Evolutionary conservation across 2,113 vertebrate species (phyloP), one percentile per base, ranked within the genome.

Genomic region (Sander lucioperca): DNA sequence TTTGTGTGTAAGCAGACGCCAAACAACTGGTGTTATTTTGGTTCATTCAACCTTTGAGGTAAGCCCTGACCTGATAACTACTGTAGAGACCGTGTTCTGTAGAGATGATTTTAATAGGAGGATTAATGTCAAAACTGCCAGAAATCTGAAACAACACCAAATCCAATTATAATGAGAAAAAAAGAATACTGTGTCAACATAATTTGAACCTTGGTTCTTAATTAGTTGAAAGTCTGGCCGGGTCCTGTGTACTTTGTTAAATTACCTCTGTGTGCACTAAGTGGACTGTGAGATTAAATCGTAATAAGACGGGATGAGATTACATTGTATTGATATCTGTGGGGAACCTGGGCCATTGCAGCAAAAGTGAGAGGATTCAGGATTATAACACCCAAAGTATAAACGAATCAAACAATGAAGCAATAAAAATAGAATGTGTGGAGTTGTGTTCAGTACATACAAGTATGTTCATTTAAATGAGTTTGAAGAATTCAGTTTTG

Each of bases 271-370:
- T 72, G 71, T 45, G 76, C 65, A 66, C 67, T 56, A 43, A 85
- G 62, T 74, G 63, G 76, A 85, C 74, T 64, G 77, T 69, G 74
- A 79, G 75, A 90, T 83, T 80, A 80, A 80, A 86, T 77, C 48
- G 79, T 74, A 80, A 86, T 84, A 71, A 78, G 70, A 59, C 2
- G 9, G 69, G 61, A 82, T 84, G 43, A 72, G 69, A 87, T 85
- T 71, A 48, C 57, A 70, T 69, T 77, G 58, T 80, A 86, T 85
- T 84, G 86, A 87, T 88, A 78, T 84, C 25, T 62, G 23, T 62
- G 12, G 66, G 73, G 47, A 75, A 72, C 23, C 45, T 39, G n/a
- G 50, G 21, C 19, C 23, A 12, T 21, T 67, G 61, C 10, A 7
- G 25, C 0, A 21, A 45, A 77, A 47, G 43, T 33, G 57, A 80